Conservation (phyloP, 2,113 vertebrate genomes). For the Aegithalos caudatus region DNA sequence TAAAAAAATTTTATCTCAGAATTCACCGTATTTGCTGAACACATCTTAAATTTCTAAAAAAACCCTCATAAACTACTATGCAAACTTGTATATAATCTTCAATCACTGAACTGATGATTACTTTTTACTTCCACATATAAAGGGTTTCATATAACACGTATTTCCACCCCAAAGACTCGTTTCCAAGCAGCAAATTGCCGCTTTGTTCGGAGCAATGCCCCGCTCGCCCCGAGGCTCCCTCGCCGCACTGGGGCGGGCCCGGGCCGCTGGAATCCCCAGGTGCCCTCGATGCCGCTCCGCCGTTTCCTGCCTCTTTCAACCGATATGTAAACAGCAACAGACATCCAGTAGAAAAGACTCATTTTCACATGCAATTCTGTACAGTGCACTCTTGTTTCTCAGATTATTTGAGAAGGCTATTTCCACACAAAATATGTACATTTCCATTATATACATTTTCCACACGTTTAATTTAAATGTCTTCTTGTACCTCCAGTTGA, state of each 20-base stretch:
- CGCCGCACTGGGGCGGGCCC: too few relatives aligned
- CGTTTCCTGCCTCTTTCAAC: background rate
- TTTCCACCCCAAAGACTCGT: background rate
- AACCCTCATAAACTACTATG: background rate
- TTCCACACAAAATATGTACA: slow-evolving; percentile 56
- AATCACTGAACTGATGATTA: background rate
- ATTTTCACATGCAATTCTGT: slow-evolving; percentile 63
- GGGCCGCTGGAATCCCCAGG: too few relatives aligned
- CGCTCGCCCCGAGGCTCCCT: too few relatives aligned
- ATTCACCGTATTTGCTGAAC: background rate
- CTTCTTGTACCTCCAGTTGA: slow-evolving; percentile 38
- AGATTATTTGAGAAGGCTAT: background rate
- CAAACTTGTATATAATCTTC: slow-evolving; percentile 9
- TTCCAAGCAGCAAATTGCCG: background rate
- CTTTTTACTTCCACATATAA: background rate
- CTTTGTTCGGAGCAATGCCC: background rate
- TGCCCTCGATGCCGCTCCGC: too few relatives aligned
- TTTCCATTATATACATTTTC: slow-evolving; percentile 48
- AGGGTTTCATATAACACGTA: background rate
- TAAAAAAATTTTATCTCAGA: background rate
- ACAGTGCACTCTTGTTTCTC: slow-evolving; percentile 41
- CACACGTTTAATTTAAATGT: slow-evolving; percentile 13
- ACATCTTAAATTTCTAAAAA: background rate
- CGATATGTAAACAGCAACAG: slow-evolving; percentile 63
- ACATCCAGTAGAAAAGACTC: slow-evolving; percentile 67